Evolutionary conservation across 1,140 invertebrate species (phyloP).

Genomic region (Olivierus martensii): DNA sequence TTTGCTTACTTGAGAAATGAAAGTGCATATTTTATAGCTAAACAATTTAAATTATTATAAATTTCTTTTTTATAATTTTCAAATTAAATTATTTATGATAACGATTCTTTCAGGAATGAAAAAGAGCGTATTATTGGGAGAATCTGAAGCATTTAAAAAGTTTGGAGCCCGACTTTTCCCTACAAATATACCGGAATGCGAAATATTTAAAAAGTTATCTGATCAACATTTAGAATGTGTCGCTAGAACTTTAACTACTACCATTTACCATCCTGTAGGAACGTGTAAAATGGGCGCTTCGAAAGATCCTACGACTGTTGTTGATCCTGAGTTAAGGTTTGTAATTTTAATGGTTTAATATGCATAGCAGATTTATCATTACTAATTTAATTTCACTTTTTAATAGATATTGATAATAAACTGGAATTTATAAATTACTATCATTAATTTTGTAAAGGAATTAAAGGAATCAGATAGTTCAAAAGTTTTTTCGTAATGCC

Average conservation of each 20-base stretch:
- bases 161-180: conserved; percentile 7
- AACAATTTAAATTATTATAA: too few relatives aligned
- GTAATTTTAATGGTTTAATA: background rate
- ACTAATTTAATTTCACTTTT: too few relatives aligned
- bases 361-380: too few relatives aligned
- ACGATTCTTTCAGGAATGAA: conserved; percentile 36
- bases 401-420: too few relatives aligned
- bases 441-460: too few relatives aligned
- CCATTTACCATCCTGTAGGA: conserved; percentile 54
- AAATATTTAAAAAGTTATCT: conserved; percentile 48
- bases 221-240: conserved; percentile 61
- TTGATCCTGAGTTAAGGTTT: conserved; percentile 47
- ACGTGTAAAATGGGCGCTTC: conserved; percentile 59
- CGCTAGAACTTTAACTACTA: conserved; percentile 55
- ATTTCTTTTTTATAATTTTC: too few relatives aligned
- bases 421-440: too few relatives aligned
- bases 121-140: conserved; percentile 39
- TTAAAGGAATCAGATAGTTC: too few relatives aligned
- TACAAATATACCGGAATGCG: conserved; percentile 51
- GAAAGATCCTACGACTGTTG: conserved; percentile 52
- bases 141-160: conserved; percentile 41
- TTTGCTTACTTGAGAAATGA: too few relatives aligned
- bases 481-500: too few relatives aligned
- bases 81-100: too few relatives aligned
- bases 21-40: too few relatives aligned